Evolutionary conservation across 2,888 invertebrate genomes (phyloP), one percentile per base, ranked within the genome.

Genomic region (Xestia ashworthii): DNA sequence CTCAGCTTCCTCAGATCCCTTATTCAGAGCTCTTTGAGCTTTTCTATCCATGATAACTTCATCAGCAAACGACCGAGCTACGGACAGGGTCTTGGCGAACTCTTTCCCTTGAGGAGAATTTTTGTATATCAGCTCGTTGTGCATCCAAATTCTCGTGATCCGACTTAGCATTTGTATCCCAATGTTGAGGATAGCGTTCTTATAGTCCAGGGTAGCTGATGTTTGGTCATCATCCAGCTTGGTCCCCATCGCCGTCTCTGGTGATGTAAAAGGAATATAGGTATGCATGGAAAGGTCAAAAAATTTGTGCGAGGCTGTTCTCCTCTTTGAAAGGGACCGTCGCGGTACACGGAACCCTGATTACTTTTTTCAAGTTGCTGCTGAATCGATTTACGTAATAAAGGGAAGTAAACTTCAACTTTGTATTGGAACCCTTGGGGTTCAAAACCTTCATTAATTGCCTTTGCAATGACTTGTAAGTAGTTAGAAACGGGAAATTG

Each of bases 161-260:
- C 96, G 90, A 3, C 88, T 82, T 11, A 95, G 53, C 0, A 93
- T 79, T 2, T 92, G 79, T 0, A 79, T 46, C 0, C 95, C 95
- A 0, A 97, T 93, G 0, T 91, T 89, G 19, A 94, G 90, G 11
- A 97, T 95, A 0, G 97, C 96, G 6, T 93, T 89, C 74, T 97
- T 97, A 88, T 97, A 97, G 77, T 96, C 94, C 1, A 94, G 82
- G 8, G 96, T 94, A 1, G 85, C 92, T 86, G 84, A 82, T 0
- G 94, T 92, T 53, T 94, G 92, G 65, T 96, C 95, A 0, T 90
- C 91, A 78, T 95, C 93, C 0, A 98, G 92, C 73, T 95, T 94
- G 9, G 96, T 95, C 1, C 98, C 98, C 98, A 98, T 98, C 9
- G 98, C 98, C 3, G 97, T 95, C 92, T 97, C 97, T 97, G 90